These are phyloP conservation scores for Calephelis nemesis DNA, from an alignment of 1,140 invertebrate genomes.

Conservation along the genomic window DNA sequence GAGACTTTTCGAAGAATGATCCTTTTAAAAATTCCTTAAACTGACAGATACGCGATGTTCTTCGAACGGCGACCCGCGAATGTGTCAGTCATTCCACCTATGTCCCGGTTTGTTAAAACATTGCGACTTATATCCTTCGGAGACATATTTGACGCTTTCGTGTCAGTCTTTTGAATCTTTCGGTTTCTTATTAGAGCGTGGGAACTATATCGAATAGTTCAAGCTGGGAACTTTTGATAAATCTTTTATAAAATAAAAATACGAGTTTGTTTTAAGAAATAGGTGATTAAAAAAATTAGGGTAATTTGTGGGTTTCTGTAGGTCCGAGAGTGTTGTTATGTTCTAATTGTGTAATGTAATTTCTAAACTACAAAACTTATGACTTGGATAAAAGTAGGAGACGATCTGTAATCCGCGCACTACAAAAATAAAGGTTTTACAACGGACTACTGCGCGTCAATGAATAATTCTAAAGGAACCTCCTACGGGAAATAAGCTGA, in stretches of 20 bases:
- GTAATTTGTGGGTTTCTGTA: too few relatives aligned
- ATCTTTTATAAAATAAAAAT: neutral
- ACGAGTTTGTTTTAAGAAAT: too few relatives aligned
- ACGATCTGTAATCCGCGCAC: too few relatives aligned
- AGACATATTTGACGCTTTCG: conserved; percentile 67
- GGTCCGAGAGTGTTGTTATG: too few relatives aligned
- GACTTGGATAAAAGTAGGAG: too few relatives aligned
- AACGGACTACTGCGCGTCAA: too few relatives aligned
- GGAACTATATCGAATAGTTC: conserved; percentile 32
- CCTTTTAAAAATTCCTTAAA: conserved; percentile 52
- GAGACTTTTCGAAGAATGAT: conserved; percentile 33
- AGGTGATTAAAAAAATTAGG: too few relatives aligned
- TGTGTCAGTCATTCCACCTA: conserved; percentile 75
- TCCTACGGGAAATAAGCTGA: too few relatives aligned
- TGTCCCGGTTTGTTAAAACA: conserved; percentile 68
- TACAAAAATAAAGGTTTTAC: too few relatives aligned
- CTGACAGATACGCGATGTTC: conserved; percentile 59
- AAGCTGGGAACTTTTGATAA: neutral
- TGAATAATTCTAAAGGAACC: too few relatives aligned
- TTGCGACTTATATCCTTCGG: conserved; percentile 48
- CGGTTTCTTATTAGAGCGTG: conserved; percentile 47
- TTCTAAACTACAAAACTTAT: too few relatives aligned
- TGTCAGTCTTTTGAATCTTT: conserved; percentile 47
- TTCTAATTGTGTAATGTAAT: too few relatives aligned
- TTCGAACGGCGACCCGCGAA: conserved; percentile 53